Conservation (phyloP, 2,888 invertebrate species). For the Acrobasis suavella region DNA sequence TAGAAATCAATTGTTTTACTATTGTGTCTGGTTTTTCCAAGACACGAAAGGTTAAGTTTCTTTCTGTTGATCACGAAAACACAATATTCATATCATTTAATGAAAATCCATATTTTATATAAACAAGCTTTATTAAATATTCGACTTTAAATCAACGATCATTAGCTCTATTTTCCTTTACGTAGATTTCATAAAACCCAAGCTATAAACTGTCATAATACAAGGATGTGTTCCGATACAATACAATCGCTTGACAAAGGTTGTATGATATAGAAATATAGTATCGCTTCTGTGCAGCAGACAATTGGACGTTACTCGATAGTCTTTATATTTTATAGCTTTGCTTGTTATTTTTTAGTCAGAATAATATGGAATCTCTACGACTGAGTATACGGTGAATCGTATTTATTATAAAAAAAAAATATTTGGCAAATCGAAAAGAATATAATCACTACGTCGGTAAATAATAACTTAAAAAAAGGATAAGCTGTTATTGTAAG, state of each 20-base stretch:
- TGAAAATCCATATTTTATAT: background rate
- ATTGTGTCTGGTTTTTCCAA: no score
- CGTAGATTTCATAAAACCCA: background rate
- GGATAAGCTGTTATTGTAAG: no score
- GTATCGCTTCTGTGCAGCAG: conserved; percentile 1
- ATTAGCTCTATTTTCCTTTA: background rate
- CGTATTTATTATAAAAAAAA: no score
- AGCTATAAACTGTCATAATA: conserved; percentile 6
- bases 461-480: no score
- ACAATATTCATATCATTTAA: background rate
- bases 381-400: no score
- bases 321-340: conserved; percentile 2
- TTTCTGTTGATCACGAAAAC: no score
- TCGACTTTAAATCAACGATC: background rate
- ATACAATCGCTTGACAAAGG: conserved; percentile 12
- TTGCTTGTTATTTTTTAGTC: conserved; percentile 1
- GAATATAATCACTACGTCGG: no score
- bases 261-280: conserved; percentile 4
- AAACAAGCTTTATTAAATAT: background rate
- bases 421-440: no score
- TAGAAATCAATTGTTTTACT: no score
- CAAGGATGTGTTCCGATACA: conserved; percentile 6
- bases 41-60: no score
- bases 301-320: conserved; percentile 10
- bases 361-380: background rate